Conservation (phyloP, 2,797 vertebrate genomes). For the Numenius phaeopus region DNA sequence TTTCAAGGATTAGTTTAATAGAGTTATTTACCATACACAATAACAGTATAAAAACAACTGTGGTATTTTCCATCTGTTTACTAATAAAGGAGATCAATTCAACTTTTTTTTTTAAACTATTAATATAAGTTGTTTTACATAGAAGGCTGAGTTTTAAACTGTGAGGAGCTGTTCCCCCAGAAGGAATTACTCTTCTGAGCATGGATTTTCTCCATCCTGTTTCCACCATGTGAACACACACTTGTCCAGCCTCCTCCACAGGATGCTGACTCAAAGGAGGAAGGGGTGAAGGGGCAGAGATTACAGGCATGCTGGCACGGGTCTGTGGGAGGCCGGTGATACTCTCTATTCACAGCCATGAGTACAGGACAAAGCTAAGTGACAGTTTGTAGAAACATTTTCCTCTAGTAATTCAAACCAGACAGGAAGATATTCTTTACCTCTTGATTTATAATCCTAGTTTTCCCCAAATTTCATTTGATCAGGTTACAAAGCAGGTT, state of each 20-base stretch:
- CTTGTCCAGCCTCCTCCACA: neutral
- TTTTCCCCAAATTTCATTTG: neutral
- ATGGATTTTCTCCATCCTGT: neutral
- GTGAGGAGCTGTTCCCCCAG: neutral
- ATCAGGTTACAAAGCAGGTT: neutral
- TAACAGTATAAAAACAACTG: neutral
- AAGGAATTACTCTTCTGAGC: neutral
- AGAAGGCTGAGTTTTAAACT: neutral
- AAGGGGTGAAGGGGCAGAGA: neutral
- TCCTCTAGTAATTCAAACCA: neutral
- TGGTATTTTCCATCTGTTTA: neutral
- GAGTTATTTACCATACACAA: neutral
- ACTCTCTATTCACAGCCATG: neutral
- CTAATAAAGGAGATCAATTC: neutral
- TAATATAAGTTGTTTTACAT: neutral
- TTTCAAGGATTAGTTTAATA: neutral
- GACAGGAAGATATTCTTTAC: neutral
- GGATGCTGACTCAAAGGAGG: neutral
- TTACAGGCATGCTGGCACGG: neutral
- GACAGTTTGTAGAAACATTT: neutral
- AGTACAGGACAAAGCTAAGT: neutral
- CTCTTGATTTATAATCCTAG: neutral
- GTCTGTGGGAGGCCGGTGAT: neutral
- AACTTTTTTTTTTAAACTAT: neutral
- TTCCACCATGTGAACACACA: fast-evolving